A percentile compares a stretch with the other conserved stretches of the same genome.
phyloP scores from a whole-genome alignment of 2,113 vertebrate species.

The Pseudorhombus dupliciocellatus region DNA sequence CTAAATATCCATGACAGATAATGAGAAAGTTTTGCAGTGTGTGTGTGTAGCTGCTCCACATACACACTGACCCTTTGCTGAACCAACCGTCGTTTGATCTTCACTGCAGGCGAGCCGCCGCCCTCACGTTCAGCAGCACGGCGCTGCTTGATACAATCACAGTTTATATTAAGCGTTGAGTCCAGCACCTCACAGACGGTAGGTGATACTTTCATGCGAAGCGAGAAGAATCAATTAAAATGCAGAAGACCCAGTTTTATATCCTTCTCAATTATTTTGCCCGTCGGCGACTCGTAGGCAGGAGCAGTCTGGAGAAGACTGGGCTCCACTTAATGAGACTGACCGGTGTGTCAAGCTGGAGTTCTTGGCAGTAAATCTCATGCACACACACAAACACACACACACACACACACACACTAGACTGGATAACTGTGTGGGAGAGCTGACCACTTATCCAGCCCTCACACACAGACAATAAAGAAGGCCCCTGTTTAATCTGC shows the following conservation, averaged over 20 bases:
- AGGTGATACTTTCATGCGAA: constrained; percentile 64
- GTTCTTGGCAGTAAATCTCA: neutral
- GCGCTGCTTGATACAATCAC: neutral
- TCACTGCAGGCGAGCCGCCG: constrained; percentile 37
- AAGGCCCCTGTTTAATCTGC: constrained; percentile 63
- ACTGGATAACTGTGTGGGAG: constrained; percentile 47
- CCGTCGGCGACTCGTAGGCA: constrained; percentile 39
- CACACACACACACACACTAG: constrained; percentile 25
- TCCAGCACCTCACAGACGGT: constrained; percentile 39
- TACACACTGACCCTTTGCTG: constrained; percentile 48
- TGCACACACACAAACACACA: constrained; percentile 22
- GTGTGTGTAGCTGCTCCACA: constrained; percentile 22
- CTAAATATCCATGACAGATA: neutral
- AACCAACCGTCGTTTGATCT: constrained; percentile 50
- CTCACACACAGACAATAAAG: constrained; percentile 41
- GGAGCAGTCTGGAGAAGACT: constrained; percentile 27
- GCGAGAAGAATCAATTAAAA: constrained; percentile 61
- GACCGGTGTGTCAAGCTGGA: constrained; percentile 50
- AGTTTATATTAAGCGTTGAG: constrained; percentile 21
- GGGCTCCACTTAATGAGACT: constrained; percentile 63
- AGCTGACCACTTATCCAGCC: constrained; percentile 55
- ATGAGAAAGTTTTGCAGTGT: constrained; percentile 12
- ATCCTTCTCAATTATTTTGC: constrained; percentile 44
- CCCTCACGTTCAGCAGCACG: constrained; percentile 1
- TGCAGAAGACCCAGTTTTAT: constrained; percentile 28